Conservation (phyloP, 2,888 invertebrate genomes). For the Nineta flava region DNA sequence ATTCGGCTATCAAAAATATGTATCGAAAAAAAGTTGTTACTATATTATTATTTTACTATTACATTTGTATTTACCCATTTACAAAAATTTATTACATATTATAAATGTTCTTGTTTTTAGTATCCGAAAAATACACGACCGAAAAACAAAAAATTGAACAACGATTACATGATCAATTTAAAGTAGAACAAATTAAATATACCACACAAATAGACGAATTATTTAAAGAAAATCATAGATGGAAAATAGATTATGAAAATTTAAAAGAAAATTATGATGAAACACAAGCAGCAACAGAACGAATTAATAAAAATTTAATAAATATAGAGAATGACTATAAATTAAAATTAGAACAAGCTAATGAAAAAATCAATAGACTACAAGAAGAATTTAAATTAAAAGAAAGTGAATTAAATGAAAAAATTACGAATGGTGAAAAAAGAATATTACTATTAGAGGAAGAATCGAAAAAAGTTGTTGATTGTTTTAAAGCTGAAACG, state of each 20-base stretch:
- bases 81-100: too few species aligned
- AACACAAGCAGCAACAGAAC: conserved; percentile 16
- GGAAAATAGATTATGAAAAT: conserved; percentile 20
- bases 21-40: too few species aligned
- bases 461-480: conserved; percentile 22
- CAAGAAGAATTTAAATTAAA: conserved; percentile 19
- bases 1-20: too few species aligned
- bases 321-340: conserved; percentile 1
- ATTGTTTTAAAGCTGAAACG: conserved; percentile 20
- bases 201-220: conserved; percentile 25
- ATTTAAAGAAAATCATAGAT: conserved; percentile 27
- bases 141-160: conserved; percentile 21
- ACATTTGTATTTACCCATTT: too few species aligned
- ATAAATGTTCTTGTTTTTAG: conserved; percentile 19
- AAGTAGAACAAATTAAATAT: conserved; percentile 24
- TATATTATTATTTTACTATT: too few species aligned
- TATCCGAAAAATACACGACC: conserved; percentile 19
- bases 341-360: background rate
- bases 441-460: conserved; percentile 21
- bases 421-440: conserved; percentile 16
- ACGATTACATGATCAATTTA: conserved; percentile 17
- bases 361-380: background rate
- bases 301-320: conserved; percentile 15
- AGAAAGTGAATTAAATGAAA: conserved; percentile 18
- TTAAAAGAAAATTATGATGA: conserved; percentile 22